A percentile compares a stretch with the other conserved stretches of the same genome.
These are phyloP conservation scores for Thaumetopoea pityocampa DNA, from an alignment of 1,140 invertebrate genomes.

Conservation along the genomic window DNA sequence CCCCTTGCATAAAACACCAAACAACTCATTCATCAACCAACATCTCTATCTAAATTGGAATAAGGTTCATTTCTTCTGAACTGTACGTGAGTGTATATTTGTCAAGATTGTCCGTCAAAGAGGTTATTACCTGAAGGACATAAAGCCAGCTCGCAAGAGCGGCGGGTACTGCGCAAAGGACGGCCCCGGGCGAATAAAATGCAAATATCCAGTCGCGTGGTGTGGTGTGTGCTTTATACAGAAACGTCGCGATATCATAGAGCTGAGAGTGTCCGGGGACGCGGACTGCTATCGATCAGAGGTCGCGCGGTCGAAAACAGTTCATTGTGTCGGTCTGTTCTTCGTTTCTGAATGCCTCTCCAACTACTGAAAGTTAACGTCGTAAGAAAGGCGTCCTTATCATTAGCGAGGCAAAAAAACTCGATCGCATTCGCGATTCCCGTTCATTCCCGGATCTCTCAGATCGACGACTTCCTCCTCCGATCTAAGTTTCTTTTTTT, in stretches of 20 bases:
- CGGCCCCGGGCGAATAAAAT: slow-evolving; percentile 56
- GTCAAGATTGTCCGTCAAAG: slow-evolving; percentile 52
- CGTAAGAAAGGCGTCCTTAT: too few relatives aligned
- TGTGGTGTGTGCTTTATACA: too few relatives aligned
- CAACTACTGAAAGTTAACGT: too few relatives aligned
- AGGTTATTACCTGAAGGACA: slow-evolving; percentile 70
- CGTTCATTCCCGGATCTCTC: too few relatives aligned
- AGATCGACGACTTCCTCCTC: too few relatives aligned
- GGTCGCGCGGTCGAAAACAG: too few relatives aligned
- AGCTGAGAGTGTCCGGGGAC: slow-evolving; percentile 4
- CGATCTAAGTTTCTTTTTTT: too few relatives aligned
- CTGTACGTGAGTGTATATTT: neutral
- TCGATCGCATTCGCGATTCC: too few relatives aligned
- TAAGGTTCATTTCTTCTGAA: slow-evolving; percentile 24
- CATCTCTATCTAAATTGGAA: slow-evolving; percentile 4
- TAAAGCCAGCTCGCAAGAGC: slow-evolving; percentile 38
- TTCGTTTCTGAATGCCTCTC: too few relatives aligned
- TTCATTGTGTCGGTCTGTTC: too few relatives aligned
- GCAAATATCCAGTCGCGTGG: slow-evolving; percentile 53
- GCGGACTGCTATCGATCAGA: neutral
- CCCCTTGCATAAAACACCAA: slow-evolving; percentile 40
- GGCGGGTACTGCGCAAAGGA: slow-evolving; percentile 18
- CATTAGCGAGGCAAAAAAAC: too few relatives aligned
- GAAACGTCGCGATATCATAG: too few relatives aligned
- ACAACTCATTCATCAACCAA: slow-evolving; percentile 1